phyloP scores from a whole-genome alignment of 2,797 vertebrate genomes.

The Poecilia velifera region DNA sequence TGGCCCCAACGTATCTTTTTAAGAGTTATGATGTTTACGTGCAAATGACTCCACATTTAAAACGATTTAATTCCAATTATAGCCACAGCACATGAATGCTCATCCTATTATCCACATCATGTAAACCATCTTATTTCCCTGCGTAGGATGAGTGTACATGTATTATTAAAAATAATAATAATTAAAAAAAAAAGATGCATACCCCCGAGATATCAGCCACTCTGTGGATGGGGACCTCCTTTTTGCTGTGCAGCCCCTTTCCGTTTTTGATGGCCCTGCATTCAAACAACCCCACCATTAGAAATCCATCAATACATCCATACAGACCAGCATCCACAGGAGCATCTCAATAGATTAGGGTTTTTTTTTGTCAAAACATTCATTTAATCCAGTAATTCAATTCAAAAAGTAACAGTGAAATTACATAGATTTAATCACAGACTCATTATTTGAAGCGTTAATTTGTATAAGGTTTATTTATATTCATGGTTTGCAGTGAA shows the following conservation, averaged over 20 bases:
- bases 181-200: slow-evolving; percentile 59
- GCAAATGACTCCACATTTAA: slow-evolving; percentile 22
- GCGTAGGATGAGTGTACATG: neutral
- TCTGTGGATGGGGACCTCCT: slow-evolving; percentile 96
- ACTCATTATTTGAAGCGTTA: neutral
- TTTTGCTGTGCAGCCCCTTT: slow-evolving; percentile 98
- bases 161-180: neutral
- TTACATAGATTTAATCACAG: neutral
- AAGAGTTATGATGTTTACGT: slow-evolving; percentile 10
- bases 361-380: neutral
- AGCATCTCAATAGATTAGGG: neutral
- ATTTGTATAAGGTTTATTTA: neutral
- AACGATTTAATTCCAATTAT: slow-evolving; percentile 15
- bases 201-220: slow-evolving; percentile 98
- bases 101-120: slow-evolving; percentile 14
- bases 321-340: slow-evolving; percentile 4
- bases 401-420: neutral
- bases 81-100: slow-evolving; percentile 11
- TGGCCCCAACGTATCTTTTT: slow-evolving; percentile 1
- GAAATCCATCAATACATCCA: slow-evolving; percentile 4
- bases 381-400: neutral
- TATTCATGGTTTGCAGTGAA: neutral
- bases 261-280: slow-evolving; percentile 95
- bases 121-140: neutral
- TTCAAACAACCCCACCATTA: slow-evolving; percentile 35